These are phyloP conservation scores for Amphiprion ocellaris DNA, from an alignment of 2,113 vertebrate species.

Conservation along the genomic window DNA sequence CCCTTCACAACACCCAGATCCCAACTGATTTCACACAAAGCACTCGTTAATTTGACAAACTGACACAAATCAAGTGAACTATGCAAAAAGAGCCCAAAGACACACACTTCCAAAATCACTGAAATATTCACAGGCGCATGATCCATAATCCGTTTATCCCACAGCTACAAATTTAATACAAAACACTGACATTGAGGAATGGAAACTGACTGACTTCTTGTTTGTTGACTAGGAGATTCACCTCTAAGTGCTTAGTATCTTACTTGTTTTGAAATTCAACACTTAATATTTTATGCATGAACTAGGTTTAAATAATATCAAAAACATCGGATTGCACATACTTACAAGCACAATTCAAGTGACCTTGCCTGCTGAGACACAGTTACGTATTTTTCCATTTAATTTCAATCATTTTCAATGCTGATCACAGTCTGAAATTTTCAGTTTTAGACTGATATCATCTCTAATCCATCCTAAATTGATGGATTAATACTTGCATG, in stretches of 20 bases:
- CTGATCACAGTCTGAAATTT: conserved; percentile 13
- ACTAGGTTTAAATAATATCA: background rate
- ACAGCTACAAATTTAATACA: no score
- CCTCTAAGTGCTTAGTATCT: background rate
- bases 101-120: background rate
- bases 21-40: conserved; percentile 36
- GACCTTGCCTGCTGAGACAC: conserved; percentile 8
- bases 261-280: background rate
- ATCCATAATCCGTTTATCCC: background rate
- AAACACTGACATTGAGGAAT: no score
- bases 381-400: background rate
- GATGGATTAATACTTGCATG: conserved; percentile 23
- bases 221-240: background rate
- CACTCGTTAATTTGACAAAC: conserved; percentile 33
- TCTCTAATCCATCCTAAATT: conserved; percentile 38
- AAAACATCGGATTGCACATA: background rate
- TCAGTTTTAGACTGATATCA: conserved; percentile 1
- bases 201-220: background rate
- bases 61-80: conserved; percentile 16
- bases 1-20: conserved; percentile 15
- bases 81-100: background rate
- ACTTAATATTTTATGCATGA: background rate
- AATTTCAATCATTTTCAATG: conserved; percentile 1
- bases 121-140: background rate
- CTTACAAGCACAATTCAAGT: conserved; percentile 4